Evolutionary conservation across 2,113 vertebrate genomes (phyloP).

Genomic region (Psilopogon haemacephalus): DNA sequence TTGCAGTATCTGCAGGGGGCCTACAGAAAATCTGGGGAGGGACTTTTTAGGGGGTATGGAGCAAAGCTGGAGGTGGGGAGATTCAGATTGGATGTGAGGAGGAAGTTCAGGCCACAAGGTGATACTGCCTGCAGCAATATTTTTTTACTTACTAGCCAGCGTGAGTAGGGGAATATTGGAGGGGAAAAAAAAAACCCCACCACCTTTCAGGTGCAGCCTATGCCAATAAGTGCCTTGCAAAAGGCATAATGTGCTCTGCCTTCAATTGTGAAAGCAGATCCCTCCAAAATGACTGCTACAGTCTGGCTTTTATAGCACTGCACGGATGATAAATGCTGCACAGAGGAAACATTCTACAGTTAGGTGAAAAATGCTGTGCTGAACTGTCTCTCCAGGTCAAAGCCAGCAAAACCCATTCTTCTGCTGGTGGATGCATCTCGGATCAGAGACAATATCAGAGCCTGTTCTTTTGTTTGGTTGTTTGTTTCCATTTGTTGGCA

Average conservation of each 20-base stretch:
- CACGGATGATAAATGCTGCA: not conserved
- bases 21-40: too few relatives aligned
- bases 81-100: too few relatives aligned
- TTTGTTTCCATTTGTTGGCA: not conserved
- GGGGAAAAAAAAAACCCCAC: too few relatives aligned
- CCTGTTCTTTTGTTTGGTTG: not conserved
- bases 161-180: not conserved
- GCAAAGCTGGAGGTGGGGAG: too few relatives aligned
- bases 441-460: not conserved
- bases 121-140: not conserved
- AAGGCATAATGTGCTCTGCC: not conserved
- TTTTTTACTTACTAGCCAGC: not conserved
- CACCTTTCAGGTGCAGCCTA: not conserved
- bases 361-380: not conserved
- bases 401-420: not conserved
- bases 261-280: not conserved
- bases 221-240: not conserved
- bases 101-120: too few relatives aligned
- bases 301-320: constrained; percentile 1
- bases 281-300: not conserved
- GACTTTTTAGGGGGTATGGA: too few relatives aligned
- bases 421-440: not conserved
- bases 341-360: not conserved
- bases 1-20: too few relatives aligned
- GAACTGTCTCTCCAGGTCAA: not conserved